Evolutionary conservation across 2,888 invertebrate species (phyloP), one percentile per base, ranked within the genome.

Genomic region (Campopleginae sp.): DNA sequence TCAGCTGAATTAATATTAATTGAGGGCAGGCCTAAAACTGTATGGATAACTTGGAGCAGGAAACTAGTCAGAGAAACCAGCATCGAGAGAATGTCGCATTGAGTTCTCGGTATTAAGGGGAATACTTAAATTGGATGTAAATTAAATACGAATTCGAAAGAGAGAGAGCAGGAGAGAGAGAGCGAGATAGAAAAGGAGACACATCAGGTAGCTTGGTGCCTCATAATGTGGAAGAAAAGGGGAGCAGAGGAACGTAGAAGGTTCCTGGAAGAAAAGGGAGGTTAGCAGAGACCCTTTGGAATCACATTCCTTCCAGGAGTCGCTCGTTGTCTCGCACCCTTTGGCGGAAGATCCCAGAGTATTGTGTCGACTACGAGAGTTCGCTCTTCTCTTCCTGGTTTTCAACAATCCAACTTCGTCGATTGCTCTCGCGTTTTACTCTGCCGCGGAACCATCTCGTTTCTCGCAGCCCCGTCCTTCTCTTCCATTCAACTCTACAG

Each of bases 251-350:
- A 31, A 63, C 19, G 48, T 66, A 71, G 84, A 65, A 80, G 87
- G 78, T 86, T 80, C 78, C 68, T 80, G 54, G 75, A 63, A 86
- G 87, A 88, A 88, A 85, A 85, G 46, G 23, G 23, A 38, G 71
- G 63, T 31, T 17, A 51, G 44, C 14, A 33, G 66, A 46, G 82
- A 81, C 87, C 88, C 88, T 88, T 90, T 88, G 86, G 86, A 90
- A 90, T 89, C 87, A 85, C 87, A 88, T 87, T 89, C 87, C 88
- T 86, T 14, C 87, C 88, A 84, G 87, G 86, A 87, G 87, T 89
- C 88, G 85, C 84, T 83, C 86, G 86, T 88, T 87, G 87, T 88
- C 88, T 86, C 79, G 85, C 87, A 87, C 84, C 88, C 87, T 87
- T 84, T 85, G 87, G 85, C 87, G 87, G 61, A 89, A 89, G 87